phyloP scores from a whole-genome alignment of 1,140 invertebrate genomes.

The Cheumatopsyche charites region DNA sequence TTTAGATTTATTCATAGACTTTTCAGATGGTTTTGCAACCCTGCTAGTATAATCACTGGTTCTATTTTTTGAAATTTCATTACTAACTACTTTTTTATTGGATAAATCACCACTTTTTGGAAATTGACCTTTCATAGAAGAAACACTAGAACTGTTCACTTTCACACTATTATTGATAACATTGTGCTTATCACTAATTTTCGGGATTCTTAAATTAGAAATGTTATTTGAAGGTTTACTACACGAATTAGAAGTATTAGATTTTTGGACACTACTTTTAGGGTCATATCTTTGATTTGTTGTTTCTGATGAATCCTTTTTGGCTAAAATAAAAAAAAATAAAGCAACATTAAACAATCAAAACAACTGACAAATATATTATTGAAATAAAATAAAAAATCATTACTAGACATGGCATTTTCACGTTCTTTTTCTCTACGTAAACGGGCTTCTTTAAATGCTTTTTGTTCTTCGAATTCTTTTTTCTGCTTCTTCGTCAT shows the following conservation, averaged over 20 bases:
- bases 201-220: slow-evolving; percentile 57
- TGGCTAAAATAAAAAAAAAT: slow-evolving; percentile 37
- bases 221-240: slow-evolving; percentile 35
- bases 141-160: no score
- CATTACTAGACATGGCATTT: not conserved
- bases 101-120: no score
- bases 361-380: not conserved
- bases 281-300: not conserved
- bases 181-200: slow-evolving; percentile 56
- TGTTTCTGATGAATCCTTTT: slow-evolving; percentile 14
- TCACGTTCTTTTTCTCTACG: slow-evolving; percentile 41
- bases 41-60: not conserved
- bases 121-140: no score
- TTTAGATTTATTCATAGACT: not conserved
- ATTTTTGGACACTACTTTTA: not conserved
- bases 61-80: not conserved
- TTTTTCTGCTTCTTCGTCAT: slow-evolving; percentile 82
- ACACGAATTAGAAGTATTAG: not conserved
- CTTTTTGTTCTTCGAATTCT: slow-evolving; percentile 70
- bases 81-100: not conserved
- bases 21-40: not conserved
- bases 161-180: slow-evolving; percentile 4
- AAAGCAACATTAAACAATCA: not conserved
- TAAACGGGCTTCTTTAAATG: slow-evolving; percentile 46
- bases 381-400: not conserved